Conservation (phyloP, 2,797 vertebrate species). For the Neoniphon sammara region DNA sequence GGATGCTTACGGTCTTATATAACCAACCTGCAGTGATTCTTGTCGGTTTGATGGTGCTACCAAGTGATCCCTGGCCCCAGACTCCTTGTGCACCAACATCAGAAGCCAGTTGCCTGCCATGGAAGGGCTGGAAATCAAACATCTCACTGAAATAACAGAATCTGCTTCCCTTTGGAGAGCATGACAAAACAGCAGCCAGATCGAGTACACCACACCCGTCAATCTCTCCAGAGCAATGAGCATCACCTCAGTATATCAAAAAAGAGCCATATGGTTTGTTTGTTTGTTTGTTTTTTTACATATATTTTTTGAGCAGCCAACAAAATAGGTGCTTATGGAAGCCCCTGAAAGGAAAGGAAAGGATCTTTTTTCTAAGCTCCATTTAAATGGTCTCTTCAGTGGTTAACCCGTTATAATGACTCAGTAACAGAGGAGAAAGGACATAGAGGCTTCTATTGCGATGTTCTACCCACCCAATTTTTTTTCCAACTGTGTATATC, state of each 20-base stretch:
- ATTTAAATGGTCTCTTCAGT: too few relatives aligned
- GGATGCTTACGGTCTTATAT: slow-evolving; percentile 30
- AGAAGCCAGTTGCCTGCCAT: slow-evolving; percentile 17
- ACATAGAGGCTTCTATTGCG: too few relatives aligned
- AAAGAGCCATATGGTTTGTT: not conserved
- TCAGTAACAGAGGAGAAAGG: too few relatives aligned
- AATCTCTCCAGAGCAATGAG: not conserved
- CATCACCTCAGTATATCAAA: not conserved
- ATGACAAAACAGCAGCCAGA: not conserved
- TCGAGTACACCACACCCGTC: not conserved
- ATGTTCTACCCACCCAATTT: too few relatives aligned
- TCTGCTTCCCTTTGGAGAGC: not conserved
- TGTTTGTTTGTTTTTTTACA: too few relatives aligned
- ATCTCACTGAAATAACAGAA: slow-evolving; percentile 12
- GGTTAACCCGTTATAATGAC: too few relatives aligned
- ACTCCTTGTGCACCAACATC: not conserved
- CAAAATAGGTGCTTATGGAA: too few relatives aligned
- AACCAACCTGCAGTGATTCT: slow-evolving; percentile 31
- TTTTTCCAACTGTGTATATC: too few relatives aligned
- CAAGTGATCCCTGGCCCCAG: slow-evolving; percentile 10
- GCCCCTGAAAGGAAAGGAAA: too few relatives aligned
- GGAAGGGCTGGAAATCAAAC: not conserved
- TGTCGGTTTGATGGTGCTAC: not conserved
- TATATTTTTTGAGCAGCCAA: not conserved
- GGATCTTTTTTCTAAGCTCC: too few relatives aligned